Conservation (phyloP, 2,888 invertebrate species). For the Drosophila anomalata region DNA sequence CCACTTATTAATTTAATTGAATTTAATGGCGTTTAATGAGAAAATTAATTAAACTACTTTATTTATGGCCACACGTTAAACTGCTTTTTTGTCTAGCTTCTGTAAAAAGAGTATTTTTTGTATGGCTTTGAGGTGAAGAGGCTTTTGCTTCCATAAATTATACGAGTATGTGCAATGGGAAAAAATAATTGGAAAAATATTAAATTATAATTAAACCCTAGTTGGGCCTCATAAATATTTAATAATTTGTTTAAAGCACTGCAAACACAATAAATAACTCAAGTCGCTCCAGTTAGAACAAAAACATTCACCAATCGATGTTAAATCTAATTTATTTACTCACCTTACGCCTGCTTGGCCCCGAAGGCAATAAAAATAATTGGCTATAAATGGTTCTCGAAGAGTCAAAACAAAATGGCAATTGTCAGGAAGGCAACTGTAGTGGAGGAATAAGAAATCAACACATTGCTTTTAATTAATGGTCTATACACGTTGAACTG, state of each 20-base stretch:
- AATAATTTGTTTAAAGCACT: conserved; percentile 11
- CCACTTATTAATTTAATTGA: conserved; percentile 35
- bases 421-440: conserved; percentile 29
- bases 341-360: conserved; percentile 49
- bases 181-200: conserved; percentile 2
- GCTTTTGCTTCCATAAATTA: conserved; percentile 3
- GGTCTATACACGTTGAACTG: conserved; percentile 33
- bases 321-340: conserved; percentile 68
- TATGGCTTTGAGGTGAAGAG: background rate
- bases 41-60: conserved; percentile 52
- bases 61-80: conserved; percentile 33
- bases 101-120: background rate
- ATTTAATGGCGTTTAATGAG: conserved; percentile 49
- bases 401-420: conserved; percentile 72
- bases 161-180: background rate
- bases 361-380: conserved; percentile 68
- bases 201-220: background rate
- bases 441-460: conserved; percentile 28
- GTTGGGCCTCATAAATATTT: background rate
- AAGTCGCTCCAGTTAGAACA: background rate
- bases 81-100: conserved; percentile 2
- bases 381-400: conserved; percentile 77
- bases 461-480: conserved; percentile 73
- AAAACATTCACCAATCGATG: conserved; percentile 37
- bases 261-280: conserved; percentile 1